A percentile compares a stretch with the other conserved stretches of the same genome.
Conservation (phyloP, 2,888 invertebrate genomes). For the Arenicola marina region DNA sequence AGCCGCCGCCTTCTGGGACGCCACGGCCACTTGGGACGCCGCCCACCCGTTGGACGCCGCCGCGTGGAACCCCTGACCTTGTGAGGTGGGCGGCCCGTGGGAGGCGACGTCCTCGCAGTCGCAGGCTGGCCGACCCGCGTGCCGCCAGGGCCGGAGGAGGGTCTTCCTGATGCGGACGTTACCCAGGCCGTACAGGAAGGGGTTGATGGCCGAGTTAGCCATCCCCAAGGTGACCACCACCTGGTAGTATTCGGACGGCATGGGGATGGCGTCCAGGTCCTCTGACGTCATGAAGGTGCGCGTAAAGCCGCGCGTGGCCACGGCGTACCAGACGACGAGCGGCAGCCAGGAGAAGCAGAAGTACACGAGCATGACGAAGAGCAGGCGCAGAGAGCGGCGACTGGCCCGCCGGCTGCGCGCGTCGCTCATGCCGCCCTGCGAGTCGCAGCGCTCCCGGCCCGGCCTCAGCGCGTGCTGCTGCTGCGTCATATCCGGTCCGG, state of each 20-base stretch:
- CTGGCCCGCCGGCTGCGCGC: neutral
- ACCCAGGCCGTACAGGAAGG: constrained; percentile 44
- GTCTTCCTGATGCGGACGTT: constrained; percentile 28
- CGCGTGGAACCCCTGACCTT: no score
- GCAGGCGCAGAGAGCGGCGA: constrained; percentile 20
- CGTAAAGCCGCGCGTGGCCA: constrained; percentile 18
- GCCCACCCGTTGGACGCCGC: no score
- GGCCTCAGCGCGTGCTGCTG: neutral
- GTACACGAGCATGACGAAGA: constrained; percentile 20
- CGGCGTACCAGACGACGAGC: constrained; percentile 20
- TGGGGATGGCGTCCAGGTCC: neutral
- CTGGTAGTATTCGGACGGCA: constrained; percentile 23
- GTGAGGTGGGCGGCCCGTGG: no score
- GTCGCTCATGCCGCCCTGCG: neutral
- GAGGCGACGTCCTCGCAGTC: no score
- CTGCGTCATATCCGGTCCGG: neutral
- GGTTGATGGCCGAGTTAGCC: constrained; percentile 49
- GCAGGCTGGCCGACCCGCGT: no score
- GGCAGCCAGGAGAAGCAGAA: constrained; percentile 25
- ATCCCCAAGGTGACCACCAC: constrained; percentile 37
- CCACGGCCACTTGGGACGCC: no score
- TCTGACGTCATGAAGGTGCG: constrained; percentile 7
- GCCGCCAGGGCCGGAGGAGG: no score
- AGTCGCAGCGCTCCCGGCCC: neutral
- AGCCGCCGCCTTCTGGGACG: no score